These are phyloP conservation scores for Parotocinclus haroldoi DNA, from an alignment of 2,797 vertebrate genomes.

Conservation along the genomic window DNA sequence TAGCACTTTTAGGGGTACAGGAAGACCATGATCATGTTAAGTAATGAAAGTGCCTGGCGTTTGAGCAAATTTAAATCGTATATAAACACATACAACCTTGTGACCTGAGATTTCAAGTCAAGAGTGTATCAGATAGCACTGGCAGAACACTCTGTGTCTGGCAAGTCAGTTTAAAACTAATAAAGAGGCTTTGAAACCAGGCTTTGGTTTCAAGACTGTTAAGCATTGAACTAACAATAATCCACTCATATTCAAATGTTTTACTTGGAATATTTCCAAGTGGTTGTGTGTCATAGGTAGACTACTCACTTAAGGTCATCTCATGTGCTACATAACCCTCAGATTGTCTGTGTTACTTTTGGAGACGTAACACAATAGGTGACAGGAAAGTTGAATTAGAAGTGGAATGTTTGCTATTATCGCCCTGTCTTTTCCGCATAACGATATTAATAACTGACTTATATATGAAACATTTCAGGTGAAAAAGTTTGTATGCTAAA, in stretches of 20 bases:
- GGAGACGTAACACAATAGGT: conserved; percentile 52
- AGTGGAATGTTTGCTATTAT: conserved; percentile 59
- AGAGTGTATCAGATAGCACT: conserved; percentile 25
- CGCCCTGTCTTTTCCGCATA: conserved; percentile 47
- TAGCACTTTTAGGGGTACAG: conserved; percentile 2
- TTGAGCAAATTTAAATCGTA: conserved; percentile 26
- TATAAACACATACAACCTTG: conserved; percentile 26
- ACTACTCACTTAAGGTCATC: conserved; percentile 25
- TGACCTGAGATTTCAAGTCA: conserved; percentile 25
- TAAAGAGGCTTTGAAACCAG: conserved; percentile 39
- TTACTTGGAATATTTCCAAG: conserved; percentile 32
- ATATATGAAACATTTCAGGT: conserved; percentile 63
- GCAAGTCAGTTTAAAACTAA: conserved; percentile 32
- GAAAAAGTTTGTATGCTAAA: conserved; percentile 58
- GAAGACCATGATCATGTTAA: conserved; percentile 10
- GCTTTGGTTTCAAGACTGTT: conserved; percentile 28
- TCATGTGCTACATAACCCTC: conserved; percentile 29
- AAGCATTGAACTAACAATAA: conserved; percentile 32
- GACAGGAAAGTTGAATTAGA: conserved; percentile 47
- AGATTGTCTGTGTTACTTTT: conserved; percentile 39
- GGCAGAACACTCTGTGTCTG: conserved; percentile 33
- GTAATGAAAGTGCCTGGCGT: conserved; percentile 16
- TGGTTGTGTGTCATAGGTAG: conserved; percentile 27
- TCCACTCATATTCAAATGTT: conserved; percentile 33
- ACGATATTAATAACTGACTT: conserved; percentile 55